Base-by-base conservation (phyloP, 1,140 invertebrate species). In the Stenopsyche tienmushanensis region DNA sequence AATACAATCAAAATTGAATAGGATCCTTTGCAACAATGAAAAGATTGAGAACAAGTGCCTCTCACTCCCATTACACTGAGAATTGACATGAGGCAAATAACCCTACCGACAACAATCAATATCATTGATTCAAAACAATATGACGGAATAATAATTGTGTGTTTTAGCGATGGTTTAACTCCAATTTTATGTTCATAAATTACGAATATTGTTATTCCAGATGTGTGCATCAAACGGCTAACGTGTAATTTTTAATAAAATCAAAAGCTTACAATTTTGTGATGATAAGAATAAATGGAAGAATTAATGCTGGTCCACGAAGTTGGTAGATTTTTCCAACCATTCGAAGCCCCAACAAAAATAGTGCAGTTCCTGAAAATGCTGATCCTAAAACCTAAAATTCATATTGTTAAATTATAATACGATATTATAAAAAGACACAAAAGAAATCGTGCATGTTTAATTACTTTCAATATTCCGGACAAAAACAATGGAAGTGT, bases 341-440 rank as follows among this genome's bases (percentile, higher is more conserved):
- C 89, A 98, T 95, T 75, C 91, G 86, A 3, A 96, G 77, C 1
- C 96, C 96, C 8, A 98, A 81, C 25, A 95, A 79, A 75, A 98
- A 98, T 9, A 98, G 77, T 0, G 96, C 94, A 20, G 90, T 88
- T 0, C 92, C 93, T 50, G 93, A 92, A 76, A 97, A 98, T 18
- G 95, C 90, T 68, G 91, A 87, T 0, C 92, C 92, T 62, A 96
- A 85, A 1, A 91, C 86, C 85, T 90, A 70, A 69, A 78, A 78
- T 57, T 5, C n/a, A 49, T 44, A 49, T 60, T 60, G 10, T 17
- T 23, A 52, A 49, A 60, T 7, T 52, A 24, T 34, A 1, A 21
- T 52, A 17, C 3, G 17, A 17, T 13, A 1, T 53, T 10, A 53
- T 41, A 21, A 45, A 24, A 50, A 25, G 50, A 17, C n/a, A 45